Percentiles rank a stretch among this genome's conserved stretches.
These are phyloP conservation scores for Sceloporus undulatus DNA, from an alignment of 2,113 vertebrate genomes.

Conservation along the genomic window DNA sequence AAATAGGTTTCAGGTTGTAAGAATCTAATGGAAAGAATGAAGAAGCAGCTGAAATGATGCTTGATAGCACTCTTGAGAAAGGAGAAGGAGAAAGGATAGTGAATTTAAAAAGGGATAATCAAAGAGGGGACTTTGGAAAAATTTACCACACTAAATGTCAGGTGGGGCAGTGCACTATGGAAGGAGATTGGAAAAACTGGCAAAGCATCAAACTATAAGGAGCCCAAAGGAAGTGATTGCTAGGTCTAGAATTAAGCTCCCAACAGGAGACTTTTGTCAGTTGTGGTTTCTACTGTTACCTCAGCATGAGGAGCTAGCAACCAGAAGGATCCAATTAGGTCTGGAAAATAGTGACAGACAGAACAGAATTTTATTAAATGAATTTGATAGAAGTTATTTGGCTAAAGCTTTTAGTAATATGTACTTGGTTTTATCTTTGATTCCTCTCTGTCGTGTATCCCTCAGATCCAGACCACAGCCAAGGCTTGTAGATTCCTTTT, in stretches of 20 bases:
- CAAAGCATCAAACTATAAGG: no score
- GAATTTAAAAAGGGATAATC: neutral
- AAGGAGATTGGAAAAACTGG: neutral
- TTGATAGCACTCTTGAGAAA: neutral
- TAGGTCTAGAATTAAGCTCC: neutral
- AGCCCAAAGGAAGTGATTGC: no score
- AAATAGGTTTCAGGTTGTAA: neutral
- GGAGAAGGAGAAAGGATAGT: neutral
- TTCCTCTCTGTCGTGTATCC: no score
- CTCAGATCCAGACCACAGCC: no score
- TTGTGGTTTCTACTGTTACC: neutral
- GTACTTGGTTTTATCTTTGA: neutral
- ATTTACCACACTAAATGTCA: neutral
- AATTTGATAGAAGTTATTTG: neutral
- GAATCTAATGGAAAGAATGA: neutral
- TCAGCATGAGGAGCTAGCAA: neutral
- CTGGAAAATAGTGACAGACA: constrained; percentile 16
- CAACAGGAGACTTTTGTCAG: neutral
- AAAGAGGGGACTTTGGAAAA: neutral
- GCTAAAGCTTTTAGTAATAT: neutral
- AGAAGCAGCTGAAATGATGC: neutral
- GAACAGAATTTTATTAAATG: constrained; percentile 21
- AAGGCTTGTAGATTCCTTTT: no score
- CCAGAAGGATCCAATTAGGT: neutral
- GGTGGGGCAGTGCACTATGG: neutral